Conservation (phyloP, 35 echinoderm and acorn worm species). For the Heliocidaris tuberculata region DNA sequence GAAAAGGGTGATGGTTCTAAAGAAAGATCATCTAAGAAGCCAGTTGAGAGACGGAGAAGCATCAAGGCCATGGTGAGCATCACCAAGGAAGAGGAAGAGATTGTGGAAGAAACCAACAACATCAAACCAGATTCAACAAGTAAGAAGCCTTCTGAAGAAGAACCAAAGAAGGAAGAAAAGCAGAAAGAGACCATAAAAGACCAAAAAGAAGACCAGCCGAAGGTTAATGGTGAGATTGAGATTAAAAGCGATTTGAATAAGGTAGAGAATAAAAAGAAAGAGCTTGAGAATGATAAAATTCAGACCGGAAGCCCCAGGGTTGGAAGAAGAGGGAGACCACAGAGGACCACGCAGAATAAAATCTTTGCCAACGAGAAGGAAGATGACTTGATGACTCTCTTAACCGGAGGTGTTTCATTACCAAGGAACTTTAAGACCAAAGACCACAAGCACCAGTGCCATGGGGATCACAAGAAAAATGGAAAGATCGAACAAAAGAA, state of each 20-base stretch:
- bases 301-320: not conserved
- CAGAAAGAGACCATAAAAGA: not conserved
- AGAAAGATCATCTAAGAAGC: not conserved
- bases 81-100: not conserved
- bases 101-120: not conserved
- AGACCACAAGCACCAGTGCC: conserved; percentile 16
- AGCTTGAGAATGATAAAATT: not conserved
- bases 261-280: not conserved
- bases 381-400: conserved; percentile 26
- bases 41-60: conserved; percentile 15
- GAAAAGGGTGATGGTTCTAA: not conserved
- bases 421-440: conserved; percentile 49
- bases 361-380: conserved; percentile 37
- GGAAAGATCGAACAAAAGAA: not conserved
- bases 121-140: not conserved
- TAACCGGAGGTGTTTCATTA: conserved; percentile 15
- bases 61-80: conserved; percentile 29
- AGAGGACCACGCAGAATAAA: conserved; percentile 15
- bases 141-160: not conserved
- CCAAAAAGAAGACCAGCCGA: not conserved
- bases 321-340: not conserved
- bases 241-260: not conserved
- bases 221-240: not conserved
- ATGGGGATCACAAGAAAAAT: not conserved
- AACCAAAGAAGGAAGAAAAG: not conserved